A percentile compares a stretch with the other conserved stretches of the same genome.
phyloP scores from a whole-genome alignment of 2,113 vertebrate species.

The Bubo scandiacus region DNA sequence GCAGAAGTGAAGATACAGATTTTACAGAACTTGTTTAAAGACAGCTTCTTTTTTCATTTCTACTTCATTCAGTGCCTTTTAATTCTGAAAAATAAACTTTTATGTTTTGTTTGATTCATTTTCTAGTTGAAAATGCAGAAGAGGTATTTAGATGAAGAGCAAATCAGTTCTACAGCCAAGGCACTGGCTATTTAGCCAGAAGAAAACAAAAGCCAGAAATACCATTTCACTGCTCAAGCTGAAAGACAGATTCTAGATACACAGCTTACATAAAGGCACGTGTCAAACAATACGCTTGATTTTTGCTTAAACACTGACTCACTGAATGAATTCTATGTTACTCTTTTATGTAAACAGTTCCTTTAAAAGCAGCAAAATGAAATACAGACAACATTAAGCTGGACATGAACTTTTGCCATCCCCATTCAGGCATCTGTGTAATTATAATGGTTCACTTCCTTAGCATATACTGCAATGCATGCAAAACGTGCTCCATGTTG shows the following conservation, averaged over 20 bases:
- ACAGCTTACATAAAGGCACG: conserved; percentile 36
- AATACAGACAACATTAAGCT: not conserved
- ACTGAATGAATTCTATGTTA: not conserved
- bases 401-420: not conserved
- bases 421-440: not conserved
- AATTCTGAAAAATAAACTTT: not conserved
- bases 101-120: not conserved
- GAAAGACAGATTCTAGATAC: not conserved
- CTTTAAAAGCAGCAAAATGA: conserved; percentile 17
- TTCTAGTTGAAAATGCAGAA: not conserved
- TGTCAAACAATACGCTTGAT: conserved; percentile 19
- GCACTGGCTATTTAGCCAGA: not conserved
- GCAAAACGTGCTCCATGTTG: not conserved
- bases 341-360: not conserved
- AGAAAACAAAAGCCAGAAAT: conserved; percentile 27
- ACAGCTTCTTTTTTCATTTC: not conserved
- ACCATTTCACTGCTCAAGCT: not conserved
- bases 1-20: not conserved
- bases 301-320: conserved; percentile 20
- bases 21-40: not conserved
- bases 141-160: not conserved
- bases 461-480: not conserved
- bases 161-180: not conserved
- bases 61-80: not conserved
- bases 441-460: not conserved